Evolutionary conservation across 2,113 vertebrate genomes (phyloP).

Genomic region (Plecturocebus donacophilus): DNA sequence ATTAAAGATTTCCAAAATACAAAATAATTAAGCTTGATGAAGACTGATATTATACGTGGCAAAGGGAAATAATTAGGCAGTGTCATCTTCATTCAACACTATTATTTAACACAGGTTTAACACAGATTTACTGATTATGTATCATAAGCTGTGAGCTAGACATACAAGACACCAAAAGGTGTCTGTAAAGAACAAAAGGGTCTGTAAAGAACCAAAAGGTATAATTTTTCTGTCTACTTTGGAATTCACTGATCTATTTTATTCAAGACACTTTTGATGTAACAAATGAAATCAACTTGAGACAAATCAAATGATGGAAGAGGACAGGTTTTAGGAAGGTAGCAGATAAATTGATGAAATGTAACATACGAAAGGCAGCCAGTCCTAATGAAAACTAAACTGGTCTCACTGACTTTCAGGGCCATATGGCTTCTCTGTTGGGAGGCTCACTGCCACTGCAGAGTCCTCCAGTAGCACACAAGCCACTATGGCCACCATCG

Average conservation of each 20-base stretch:
- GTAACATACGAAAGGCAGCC: not conserved
- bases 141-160: not conserved
- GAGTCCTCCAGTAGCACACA: not conserved
- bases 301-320: not conserved
- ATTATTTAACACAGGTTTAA: not conserved
- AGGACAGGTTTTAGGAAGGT: not conserved
- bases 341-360: not conserved
- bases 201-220: not conserved
- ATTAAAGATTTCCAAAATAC: not conserved
- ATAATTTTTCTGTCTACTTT: not conserved
- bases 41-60: not conserved
- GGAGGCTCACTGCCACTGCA: not conserved
- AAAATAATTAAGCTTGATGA: slow-evolving; percentile 20
- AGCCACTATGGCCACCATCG: too few relatives aligned
- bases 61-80: not conserved
- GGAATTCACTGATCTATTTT: not conserved
- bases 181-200: too few relatives aligned
- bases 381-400: not conserved
- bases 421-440: not conserved
- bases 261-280: not conserved
- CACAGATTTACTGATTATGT: not conserved
- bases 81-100: not conserved
- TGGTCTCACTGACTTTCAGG: not conserved
- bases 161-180: not conserved
- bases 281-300: not conserved